phyloP scores from a whole-genome alignment of 2,113 vertebrate species.

The Callorhinus ursinus region DNA sequence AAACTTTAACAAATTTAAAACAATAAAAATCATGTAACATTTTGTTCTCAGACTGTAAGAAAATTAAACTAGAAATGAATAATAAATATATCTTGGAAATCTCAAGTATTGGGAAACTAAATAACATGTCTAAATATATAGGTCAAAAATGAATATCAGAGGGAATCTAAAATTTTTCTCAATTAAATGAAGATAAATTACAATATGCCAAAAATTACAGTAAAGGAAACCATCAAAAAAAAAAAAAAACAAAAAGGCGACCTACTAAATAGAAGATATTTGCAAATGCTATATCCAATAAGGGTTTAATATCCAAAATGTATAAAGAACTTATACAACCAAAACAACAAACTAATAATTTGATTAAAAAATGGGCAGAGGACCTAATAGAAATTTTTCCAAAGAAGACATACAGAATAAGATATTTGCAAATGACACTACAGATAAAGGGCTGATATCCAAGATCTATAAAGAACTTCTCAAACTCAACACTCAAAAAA shows the following conservation, averaged over 20 bases:
- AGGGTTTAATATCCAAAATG: background rate
- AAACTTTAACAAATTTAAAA: conserved; percentile 1
- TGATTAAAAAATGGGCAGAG: background rate
- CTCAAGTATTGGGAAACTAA: background rate
- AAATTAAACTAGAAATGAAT: background rate
- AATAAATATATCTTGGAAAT: background rate
- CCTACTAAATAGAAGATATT: background rate
- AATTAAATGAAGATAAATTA: background rate
- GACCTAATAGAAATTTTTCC: background rate
- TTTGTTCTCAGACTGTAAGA: background rate
- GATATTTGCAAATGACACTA: too few species aligned
- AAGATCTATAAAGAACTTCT: too few species aligned
- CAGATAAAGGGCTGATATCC: too few species aligned
- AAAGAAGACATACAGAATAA: background rate
- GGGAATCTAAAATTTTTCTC: background rate
- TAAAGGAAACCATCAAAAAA: background rate
- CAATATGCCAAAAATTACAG: background rate
- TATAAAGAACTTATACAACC: background rate
- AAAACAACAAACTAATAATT: background rate
- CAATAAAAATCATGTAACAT: background rate
- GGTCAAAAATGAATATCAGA: background rate
- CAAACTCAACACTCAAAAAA: too few species aligned
- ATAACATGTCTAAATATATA: background rate
- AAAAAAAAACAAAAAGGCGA: background rate
- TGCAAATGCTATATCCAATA: background rate